Base-by-base conservation (phyloP, 2,888 invertebrate species). In the Perizoma affinitatum region DNA sequence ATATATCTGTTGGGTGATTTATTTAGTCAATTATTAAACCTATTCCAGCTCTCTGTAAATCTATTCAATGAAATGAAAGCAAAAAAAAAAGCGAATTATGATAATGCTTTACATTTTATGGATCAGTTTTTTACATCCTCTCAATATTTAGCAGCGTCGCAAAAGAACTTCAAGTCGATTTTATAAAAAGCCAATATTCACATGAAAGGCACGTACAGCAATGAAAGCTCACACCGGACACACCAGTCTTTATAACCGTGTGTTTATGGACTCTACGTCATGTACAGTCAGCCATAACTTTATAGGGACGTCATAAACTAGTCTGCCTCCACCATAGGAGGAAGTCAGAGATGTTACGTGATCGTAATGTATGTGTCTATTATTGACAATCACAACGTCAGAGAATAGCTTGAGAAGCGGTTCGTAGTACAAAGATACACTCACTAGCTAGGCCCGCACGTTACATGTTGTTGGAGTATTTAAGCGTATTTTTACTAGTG, bases 211-310 rank as follows among this genome's bases (percentile, higher is more conserved):
- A 50, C 65, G 59, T 64, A 59, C 57, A 59, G 59, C 65, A 54
- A 61, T 64, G 69, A 69, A 67, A 64, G 58, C 63, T 57, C 51
- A 51, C 65, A 56, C 70, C 72, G 71, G 72, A 75, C 72, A 70
- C 67, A 60, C 68, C 69, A 22, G 69, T 66, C 68, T 76, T 80
- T 76, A 75, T 72, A 70, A 59, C 71, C 66, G 67, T 64, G 72
- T 78, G 77, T 82, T 81, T 77, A 81, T 76, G 72, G 64, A 70
- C 70, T 65, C 71, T 69, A 70, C 70, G 68, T 76, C 75, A 74
- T 75, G 69, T 68, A 73, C 73, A 78, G 65, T 68, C 63, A 66
- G 66, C 66, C 69, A 72, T 80, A 77, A 81, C 78, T 71, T 74
- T 73, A 74, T 74, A 71, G 75, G 68, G 70, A 75, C 68, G 67